Percentiles rank a stretch among this genome's conserved stretches.
Evolutionary conservation across 2,888 invertebrate species (phyloP).

Genomic region (Mycogona germanica): DNA sequence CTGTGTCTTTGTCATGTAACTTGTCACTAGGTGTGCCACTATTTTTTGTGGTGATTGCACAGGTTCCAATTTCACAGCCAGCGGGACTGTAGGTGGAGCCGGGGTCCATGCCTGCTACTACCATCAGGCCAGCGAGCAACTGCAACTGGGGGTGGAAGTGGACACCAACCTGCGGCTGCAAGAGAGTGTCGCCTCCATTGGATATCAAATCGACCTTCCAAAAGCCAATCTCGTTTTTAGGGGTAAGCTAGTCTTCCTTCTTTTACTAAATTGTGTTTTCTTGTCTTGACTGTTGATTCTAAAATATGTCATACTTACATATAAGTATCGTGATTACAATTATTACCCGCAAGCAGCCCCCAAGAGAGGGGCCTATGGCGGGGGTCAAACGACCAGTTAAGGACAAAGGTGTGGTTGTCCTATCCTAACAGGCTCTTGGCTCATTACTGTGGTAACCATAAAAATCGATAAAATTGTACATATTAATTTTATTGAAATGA

Average conservation of each 20-base stretch:
- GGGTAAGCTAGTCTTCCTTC: no score
- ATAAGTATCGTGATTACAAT: no score
- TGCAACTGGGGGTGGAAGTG: constrained; percentile 86
- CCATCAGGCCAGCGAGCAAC: constrained; percentile 82
- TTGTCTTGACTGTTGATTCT: neutral
- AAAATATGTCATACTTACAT: no score
- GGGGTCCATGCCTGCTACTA: constrained; percentile 85
- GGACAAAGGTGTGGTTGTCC: no score
- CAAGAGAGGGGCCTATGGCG: no score
- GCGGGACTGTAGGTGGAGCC: constrained; percentile 50
- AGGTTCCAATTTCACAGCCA: constrained; percentile 41
- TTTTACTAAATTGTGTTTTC: neutral
- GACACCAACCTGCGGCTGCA: constrained; percentile 83
- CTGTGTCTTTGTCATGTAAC: no score
- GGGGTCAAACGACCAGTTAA: no score
- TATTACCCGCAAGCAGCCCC: no score
- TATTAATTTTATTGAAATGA: neutral
- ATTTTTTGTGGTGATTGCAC: constrained; percentile 21
- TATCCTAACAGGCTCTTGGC: no score
- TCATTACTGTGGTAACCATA: neutral
- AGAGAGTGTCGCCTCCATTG: constrained; percentile 81
- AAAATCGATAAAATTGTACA: neutral
- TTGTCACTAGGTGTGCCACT: neutral
- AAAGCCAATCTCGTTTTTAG: constrained; percentile 87
- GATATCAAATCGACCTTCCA: constrained; percentile 86